A percentile compares a stretch with the other conserved stretches of the same genome.
Conservation (phyloP, 2,797 vertebrate genomes). For the Australoheros facetus region DNA sequence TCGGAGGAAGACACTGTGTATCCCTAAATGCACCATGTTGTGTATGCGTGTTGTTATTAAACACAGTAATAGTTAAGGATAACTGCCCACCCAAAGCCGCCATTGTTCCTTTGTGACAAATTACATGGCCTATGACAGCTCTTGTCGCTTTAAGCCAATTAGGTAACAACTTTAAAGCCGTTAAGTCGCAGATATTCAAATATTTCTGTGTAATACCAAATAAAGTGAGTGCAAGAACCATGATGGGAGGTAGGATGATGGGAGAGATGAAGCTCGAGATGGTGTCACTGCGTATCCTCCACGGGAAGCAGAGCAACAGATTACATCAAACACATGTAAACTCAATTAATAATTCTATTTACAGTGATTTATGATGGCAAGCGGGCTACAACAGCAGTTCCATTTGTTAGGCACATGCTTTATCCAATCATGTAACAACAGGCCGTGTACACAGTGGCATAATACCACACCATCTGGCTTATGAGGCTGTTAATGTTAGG, state of each 20-base stretch:
- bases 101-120: slow-evolving; percentile 39
- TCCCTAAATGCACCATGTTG: not conserved
- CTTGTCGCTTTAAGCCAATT: slow-evolving; percentile 42
- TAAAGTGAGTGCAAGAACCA: not conserved
- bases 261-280: not conserved
- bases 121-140: slow-evolving; percentile 22
- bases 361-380: slow-evolving; percentile 64
- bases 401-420: slow-evolving; percentile 77
- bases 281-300: not conserved
- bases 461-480: slow-evolving; percentile 79
- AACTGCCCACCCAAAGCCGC: slow-evolving; percentile 24
- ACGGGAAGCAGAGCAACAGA: slow-evolving; percentile 38
- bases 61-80: slow-evolving; percentile 30
- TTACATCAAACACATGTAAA: slow-evolving; percentile 66
- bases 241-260: not conserved
- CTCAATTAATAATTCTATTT: slow-evolving; percentile 71
- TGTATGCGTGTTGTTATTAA: slow-evolving; percentile 10
- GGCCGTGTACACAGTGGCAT: slow-evolving; percentile 62
- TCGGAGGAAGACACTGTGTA: not conserved
- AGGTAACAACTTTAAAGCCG: slow-evolving; percentile 37
- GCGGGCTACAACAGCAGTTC: slow-evolving; percentile 64
- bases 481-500: slow-evolving; percentile 55
- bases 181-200: slow-evolving; percentile 28
- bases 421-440: slow-evolving; percentile 74
- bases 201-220: slow-evolving; percentile 16